Conservation (phyloP, 30 jellyfish, hydroid and myxozoan species). For the Mastigias papua region DNA sequence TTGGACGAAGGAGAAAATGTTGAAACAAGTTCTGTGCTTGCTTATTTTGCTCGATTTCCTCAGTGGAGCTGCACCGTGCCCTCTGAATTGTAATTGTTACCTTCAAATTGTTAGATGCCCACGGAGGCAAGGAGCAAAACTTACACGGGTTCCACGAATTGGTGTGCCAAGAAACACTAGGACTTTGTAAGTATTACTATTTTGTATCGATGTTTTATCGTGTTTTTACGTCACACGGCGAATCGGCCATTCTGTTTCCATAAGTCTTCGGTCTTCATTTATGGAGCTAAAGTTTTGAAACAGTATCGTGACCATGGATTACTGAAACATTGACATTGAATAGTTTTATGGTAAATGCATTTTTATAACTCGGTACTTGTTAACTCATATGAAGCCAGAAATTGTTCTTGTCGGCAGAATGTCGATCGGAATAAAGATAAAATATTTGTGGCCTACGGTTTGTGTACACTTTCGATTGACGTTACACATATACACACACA, state of each 20-base stretch:
- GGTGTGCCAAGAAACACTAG: constrained; percentile 50
- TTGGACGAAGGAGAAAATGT: constrained; percentile 11
- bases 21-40: constrained; percentile 9
- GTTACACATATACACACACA: not conserved
- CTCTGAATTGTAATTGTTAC: constrained; percentile 42
- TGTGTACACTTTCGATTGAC: not conserved
- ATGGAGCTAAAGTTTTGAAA: no score
- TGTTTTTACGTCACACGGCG: not conserved
- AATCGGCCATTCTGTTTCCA: not conserved
- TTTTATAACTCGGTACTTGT: no score
- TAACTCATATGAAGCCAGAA: no score
- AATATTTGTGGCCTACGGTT: not conserved
- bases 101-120: constrained; percentile 47
- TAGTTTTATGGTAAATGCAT: not conserved
- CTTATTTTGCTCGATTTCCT: constrained; percentile 15
- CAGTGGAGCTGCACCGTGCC: constrained; percentile 38
- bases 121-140: constrained; percentile 28
- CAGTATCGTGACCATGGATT: not conserved
- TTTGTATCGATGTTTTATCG: not conserved
- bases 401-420: not conserved
- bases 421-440: not conserved
- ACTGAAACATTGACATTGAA: not conserved
- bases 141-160: constrained; percentile 29
- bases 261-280: no score
- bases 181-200: constrained; percentile 35